phyloP scores from a whole-genome alignment of 2,888 invertebrate species.

The Osedax fenrisi region DNA sequence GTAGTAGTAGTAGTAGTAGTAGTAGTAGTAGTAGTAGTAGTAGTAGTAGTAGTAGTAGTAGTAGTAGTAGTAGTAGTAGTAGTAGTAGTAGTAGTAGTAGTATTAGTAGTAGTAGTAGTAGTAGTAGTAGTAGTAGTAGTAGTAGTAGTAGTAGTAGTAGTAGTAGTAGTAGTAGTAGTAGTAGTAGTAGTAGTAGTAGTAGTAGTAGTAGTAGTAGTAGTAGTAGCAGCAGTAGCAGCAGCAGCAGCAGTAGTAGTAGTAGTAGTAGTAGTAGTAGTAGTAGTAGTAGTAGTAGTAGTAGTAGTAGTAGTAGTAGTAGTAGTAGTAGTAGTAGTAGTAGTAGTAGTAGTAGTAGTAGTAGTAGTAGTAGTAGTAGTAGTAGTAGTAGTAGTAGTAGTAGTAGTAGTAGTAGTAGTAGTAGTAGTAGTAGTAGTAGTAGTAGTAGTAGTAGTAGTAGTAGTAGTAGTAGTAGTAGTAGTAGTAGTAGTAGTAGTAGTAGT shows the following conservation, averaged over 20 bases:
- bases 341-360: slow-evolving; percentile 22
- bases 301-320: slow-evolving; percentile 24
- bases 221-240: slow-evolving; percentile 2
- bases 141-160: slow-evolving; percentile 20
- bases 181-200: slow-evolving; percentile 3
- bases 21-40: slow-evolving; percentile 20
- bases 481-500: slow-evolving; percentile 19
- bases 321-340: slow-evolving; percentile 22
- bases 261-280: slow-evolving; percentile 14
- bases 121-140: slow-evolving; percentile 27
- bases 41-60: slow-evolving; percentile 15
- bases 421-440: slow-evolving; percentile 24
- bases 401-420: slow-evolving; percentile 14
- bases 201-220: neutral
- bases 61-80: slow-evolving; percentile 20
- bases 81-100: slow-evolving; percentile 15
- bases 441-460: slow-evolving; percentile 24
- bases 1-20: slow-evolving; percentile 27
- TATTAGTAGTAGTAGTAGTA: slow-evolving; percentile 27
- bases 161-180: slow-evolving; percentile 16
- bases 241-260: neutral
- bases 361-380: slow-evolving; percentile 15
- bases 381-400: slow-evolving; percentile 8
- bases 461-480: slow-evolving; percentile 15
- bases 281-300: slow-evolving; percentile 16